phyloP scores from a whole-genome alignment of 2,888 invertebrate genomes.

The Alloplasta piceator region DNA sequence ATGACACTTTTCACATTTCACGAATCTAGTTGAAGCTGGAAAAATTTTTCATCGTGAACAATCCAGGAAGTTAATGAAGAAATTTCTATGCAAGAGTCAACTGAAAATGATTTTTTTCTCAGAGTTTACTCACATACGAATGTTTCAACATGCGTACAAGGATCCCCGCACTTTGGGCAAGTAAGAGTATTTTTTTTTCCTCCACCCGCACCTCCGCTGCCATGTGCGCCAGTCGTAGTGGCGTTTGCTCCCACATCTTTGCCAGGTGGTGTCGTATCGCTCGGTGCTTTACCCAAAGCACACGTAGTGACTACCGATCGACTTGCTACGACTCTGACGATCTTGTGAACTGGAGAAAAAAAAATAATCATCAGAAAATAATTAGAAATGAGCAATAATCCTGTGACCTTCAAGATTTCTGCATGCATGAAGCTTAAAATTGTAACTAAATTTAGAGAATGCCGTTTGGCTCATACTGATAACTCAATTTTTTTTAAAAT shows the following conservation, averaged over 20 bases:
- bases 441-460: too few species aligned
- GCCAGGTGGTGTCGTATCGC: constrained; percentile 78
- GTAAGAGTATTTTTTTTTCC: constrained; percentile 91
- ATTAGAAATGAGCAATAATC: constrained; percentile 10
- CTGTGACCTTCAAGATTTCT: too few species aligned
- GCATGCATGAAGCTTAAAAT: too few species aligned
- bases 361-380: constrained; percentile 22
- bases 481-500: too few species aligned
- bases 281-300: constrained; percentile 77
- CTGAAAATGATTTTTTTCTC: neutral
- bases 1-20: constrained; percentile 99
- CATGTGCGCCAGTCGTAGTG: constrained; percentile 66
- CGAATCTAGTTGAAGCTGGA: constrained; percentile 94
- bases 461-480: too few species aligned
- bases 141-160: constrained; percentile 98
- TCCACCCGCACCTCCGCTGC: constrained; percentile 84
- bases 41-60: constrained; percentile 7
- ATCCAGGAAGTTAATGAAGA: neutral
- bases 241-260: constrained; percentile 72
- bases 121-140: constrained; percentile 90
- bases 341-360: constrained; percentile 77
- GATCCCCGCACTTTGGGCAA: constrained; percentile 98
- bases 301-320: constrained; percentile 77
- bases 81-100: neutral
- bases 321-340: constrained; percentile 78